A percentile compares a stretch with the other conserved stretches of the same genome.
Evolutionary conservation across 2,888 invertebrate species (phyloP).

Genomic region (Antheraea yamamai): DNA sequence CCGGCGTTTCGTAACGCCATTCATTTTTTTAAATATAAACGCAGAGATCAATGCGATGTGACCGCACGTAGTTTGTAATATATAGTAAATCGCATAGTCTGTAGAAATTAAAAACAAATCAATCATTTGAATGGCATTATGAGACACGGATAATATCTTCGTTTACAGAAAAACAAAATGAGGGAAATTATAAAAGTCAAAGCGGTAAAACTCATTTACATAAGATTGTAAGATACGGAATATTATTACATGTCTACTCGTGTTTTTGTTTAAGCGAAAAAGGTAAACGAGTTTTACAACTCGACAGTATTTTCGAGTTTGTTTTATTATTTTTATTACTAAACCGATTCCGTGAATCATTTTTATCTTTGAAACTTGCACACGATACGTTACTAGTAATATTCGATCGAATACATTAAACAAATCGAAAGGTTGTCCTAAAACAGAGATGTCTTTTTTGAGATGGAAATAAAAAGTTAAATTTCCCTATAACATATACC

Average conservation of each 20-base stretch:
- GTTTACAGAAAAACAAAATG: conserved; percentile 19
- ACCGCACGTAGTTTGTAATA: conserved; percentile 38
- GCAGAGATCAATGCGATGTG: conserved; percentile 44
- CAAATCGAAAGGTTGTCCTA: neutral
- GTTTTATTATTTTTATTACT: conserved; percentile 23
- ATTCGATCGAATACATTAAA: neutral
- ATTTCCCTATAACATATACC: no score
- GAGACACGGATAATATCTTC: conserved; percentile 38
- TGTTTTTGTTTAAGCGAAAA: conserved; percentile 5
- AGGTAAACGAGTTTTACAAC: conserved; percentile 15
- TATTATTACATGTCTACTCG: neutral
- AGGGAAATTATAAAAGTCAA: neutral
- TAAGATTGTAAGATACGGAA: neutral
- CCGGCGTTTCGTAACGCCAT: conserved; percentile 53
- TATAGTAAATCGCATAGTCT: conserved; percentile 40
- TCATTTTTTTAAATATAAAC: conserved; percentile 33
- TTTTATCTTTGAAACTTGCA: conserved; percentile 12
- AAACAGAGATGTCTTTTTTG: neutral
- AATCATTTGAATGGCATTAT: conserved; percentile 48
- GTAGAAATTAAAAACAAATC: conserved; percentile 32
- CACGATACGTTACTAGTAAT: neutral
- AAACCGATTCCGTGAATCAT: conserved; percentile 53
- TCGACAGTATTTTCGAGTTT: conserved; percentile 9
- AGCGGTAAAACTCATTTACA: conserved; percentile 9
- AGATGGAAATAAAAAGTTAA: neutral